Evolutionary conservation across 2,113 vertebrate genomes (phyloP), one percentile per base, ranked within the genome.

Genomic region (Strix aluco): DNA sequence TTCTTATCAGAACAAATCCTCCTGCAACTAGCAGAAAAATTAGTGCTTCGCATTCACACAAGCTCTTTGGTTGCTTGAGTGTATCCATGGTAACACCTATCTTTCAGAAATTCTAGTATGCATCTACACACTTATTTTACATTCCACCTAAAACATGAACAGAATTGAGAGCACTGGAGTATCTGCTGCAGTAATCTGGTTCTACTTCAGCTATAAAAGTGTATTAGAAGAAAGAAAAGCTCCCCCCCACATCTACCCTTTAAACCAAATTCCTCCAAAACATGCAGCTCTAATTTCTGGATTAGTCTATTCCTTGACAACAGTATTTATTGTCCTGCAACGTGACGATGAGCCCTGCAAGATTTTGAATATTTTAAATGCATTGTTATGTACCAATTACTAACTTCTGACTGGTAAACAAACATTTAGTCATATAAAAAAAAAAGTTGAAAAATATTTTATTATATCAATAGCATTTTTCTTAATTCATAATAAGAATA

Each of bases 31-130:
- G 95, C 88, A 65, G 86, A 72, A 85, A 96, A 96, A 81, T 44
- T 34, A 96, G 94, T 58, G 67, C 86, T 66, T 59, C 88, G 74
- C 95, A 90, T 59, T 91, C 88, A 85, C 79, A 81, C 36, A 75
- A 83, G 90, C 88, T 96, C 95, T 75, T 59, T 69, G 79, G 78
- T 88, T 85, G 74, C 87, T 97, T 97, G 86, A 97, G 94, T 81
- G 98, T 98, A 92, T 96, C 98, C 98, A 98, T 98, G 98, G 98
- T 78, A 98, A 98, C 98, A 59, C 72, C 90, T 61, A 97, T 97
- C 96, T 96, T 86, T 90, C 95, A 93, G 95, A 97, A 93, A 85
- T 86, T 94, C 87, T 94, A 81, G 94, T 61, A 94, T 82, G 92
- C 90, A 96, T 90, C 94, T 59, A 80, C 94, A 94, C 96, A 46